Percentiles rank a stretch among this genome's conserved stretches.
Conservation (phyloP, 2,113 vertebrate species). For the Ochotona princeps region DNA sequence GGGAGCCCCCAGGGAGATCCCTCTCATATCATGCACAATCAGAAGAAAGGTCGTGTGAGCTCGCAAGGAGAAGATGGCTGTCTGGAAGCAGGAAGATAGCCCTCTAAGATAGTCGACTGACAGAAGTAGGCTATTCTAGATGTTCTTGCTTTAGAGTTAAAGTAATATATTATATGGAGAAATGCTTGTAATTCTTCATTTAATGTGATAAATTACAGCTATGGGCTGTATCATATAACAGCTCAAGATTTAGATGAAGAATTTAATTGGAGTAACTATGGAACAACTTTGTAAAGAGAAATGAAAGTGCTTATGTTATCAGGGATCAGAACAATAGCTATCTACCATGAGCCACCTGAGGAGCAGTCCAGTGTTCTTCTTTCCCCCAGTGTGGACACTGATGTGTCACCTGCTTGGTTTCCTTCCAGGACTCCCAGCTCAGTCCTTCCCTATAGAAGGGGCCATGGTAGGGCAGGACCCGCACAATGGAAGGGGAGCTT, state of each 20-base stretch:
- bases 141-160: slow-evolving; percentile 47
- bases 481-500: neutral
- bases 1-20: neutral
- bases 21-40: neutral
- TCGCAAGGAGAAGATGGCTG: neutral
- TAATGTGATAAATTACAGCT: slow-evolving; percentile 5
- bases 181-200: slow-evolving; percentile 31
- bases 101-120: neutral
- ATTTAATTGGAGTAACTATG: neutral
- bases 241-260: neutral
- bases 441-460: neutral
- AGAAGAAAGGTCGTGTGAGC: neutral
- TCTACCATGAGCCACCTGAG: neutral
- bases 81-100: neutral
- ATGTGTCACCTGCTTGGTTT: neutral
- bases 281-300: neutral
- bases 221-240: neutral
- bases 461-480: neutral
- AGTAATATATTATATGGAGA: slow-evolving; percentile 44
- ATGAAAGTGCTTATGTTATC: neutral
- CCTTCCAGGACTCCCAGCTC: neutral
- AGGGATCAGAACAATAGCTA: neutral
- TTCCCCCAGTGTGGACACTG: neutral
- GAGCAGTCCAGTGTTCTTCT: neutral
- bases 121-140: neutral